These are phyloP conservation scores for human DNA, from an alignment of 2,113 vertebrate species.

Conservation along the genomic window DNA sequence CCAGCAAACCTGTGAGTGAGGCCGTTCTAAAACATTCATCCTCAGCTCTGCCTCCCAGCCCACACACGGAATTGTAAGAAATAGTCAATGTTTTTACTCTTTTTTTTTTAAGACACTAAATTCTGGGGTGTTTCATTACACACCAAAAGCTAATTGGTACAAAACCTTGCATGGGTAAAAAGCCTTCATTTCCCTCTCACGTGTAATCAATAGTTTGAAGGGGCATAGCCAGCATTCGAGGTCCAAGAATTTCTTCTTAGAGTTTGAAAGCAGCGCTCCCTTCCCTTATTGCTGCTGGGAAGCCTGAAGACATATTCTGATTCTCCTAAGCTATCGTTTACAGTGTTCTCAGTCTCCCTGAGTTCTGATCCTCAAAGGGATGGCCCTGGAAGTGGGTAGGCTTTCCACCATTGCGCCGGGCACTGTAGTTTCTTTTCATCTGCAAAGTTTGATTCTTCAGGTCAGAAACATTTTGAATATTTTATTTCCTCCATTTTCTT, in stretches of 20 bases:
- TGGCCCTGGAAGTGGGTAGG: not conserved
- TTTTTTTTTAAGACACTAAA: not conserved
- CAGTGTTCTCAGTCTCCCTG: not conserved
- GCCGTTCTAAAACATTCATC: accelerated
- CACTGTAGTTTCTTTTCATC: not conserved
- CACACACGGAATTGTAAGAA: not conserved
- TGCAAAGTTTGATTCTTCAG: not conserved
- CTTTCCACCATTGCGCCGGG: not conserved
- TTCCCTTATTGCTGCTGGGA: not conserved
- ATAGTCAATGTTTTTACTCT: no score
- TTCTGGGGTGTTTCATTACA: not conserved
- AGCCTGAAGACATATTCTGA: not conserved
- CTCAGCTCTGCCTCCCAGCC: not conserved
- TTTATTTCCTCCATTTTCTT: not conserved
- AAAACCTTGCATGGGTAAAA: not conserved
- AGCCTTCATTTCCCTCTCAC: not conserved
- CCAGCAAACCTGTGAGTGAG: no score
- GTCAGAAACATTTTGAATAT: not conserved
- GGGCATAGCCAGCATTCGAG: not conserved
- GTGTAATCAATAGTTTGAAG: not conserved
- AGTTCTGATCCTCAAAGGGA: not conserved
- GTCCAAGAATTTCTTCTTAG: not conserved
- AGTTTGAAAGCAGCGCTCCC: not conserved
- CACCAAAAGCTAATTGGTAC: not conserved
- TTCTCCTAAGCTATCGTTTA: not conserved